Evolutionary conservation across 1,140 invertebrate species (phyloP).

Genomic region (Brachionus angularis): DNA sequence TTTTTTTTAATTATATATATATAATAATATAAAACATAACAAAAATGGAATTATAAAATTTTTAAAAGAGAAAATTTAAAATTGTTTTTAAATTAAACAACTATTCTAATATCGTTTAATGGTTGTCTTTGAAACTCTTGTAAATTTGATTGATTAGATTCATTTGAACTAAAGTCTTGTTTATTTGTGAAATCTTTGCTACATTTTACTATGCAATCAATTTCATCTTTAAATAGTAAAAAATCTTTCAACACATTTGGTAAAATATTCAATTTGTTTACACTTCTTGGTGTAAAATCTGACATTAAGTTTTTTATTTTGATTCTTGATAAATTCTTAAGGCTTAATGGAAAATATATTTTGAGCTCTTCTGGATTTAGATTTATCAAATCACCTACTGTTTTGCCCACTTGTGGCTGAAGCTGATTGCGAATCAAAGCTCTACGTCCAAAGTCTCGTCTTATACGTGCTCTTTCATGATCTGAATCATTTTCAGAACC

Average conservation of each 20-base stretch:
- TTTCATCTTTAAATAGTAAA: conserved; percentile 20
- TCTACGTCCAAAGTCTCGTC: too few relatives aligned
- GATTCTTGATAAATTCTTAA: conserved; percentile 19
- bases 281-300: neutral
- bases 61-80: too few relatives aligned
- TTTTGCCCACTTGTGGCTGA: neutral
- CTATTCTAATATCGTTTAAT: too few relatives aligned
- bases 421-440: neutral
- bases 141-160: too few relatives aligned
- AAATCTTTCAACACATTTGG: conserved; percentile 14
- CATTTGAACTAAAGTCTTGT: too few relatives aligned
- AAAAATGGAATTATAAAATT: too few relatives aligned
- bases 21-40: too few relatives aligned
- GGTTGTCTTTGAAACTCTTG: too few relatives aligned
- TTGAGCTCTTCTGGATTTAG: neutral
- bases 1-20: too few relatives aligned
- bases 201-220: conserved; percentile 1
- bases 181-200: too few relatives aligned
- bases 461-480: too few relatives aligned
- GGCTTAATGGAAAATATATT: conserved; percentile 7
- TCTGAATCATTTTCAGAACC: conserved; percentile 2
- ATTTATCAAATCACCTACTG: neutral
- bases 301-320: neutral
- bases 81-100: too few relatives aligned
- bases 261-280: neutral